Evolutionary conservation across 2,797 vertebrate species (phyloP).

Genomic region (Arrhamphus sclerolepis): DNA sequence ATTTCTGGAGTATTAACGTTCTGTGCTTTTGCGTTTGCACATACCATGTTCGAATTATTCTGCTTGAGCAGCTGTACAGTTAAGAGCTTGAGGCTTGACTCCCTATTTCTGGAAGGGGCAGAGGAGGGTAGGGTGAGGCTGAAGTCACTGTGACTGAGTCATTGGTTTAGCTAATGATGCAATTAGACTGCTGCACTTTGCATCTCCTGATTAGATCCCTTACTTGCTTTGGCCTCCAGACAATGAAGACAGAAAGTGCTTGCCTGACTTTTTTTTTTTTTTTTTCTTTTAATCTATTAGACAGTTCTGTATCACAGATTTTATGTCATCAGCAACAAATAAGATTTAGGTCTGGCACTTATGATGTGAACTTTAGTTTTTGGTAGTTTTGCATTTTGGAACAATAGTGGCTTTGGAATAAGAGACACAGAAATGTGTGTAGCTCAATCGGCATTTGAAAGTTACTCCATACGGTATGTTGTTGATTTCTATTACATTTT

Average conservation of each 20-base stretch:
- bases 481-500: too few relatives aligned
- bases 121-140: slow-evolving; percentile 55
- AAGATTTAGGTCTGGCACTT: slow-evolving; percentile 7
- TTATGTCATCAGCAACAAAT: slow-evolving; percentile 17
- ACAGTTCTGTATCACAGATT: background rate
- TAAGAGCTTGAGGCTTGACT: slow-evolving; percentile 74
- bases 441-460: background rate
- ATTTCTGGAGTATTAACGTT: slow-evolving; percentile 80
- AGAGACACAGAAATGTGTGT: background rate
- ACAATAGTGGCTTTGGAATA: slow-evolving; percentile 8
- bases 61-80: slow-evolving; percentile 79
- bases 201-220: slow-evolving; percentile 75
- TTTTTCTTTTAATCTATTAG: slow-evolving; percentile 6
- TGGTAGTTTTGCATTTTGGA: slow-evolving; percentile 2
- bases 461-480: too few relatives aligned
- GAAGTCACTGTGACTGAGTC: slow-evolving; percentile 76
- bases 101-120: slow-evolving; percentile 78
- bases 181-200: slow-evolving; percentile 78
- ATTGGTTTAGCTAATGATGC: slow-evolving; percentile 82
- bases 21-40: slow-evolving; percentile 75
- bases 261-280: slow-evolving; percentile 22
- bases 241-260: slow-evolving; percentile 36
- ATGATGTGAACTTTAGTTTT: slow-evolving; percentile 7
- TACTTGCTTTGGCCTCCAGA: slow-evolving; percentile 44
- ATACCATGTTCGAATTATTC: slow-evolving; percentile 80